Percentiles rank a stretch among this genome's conserved stretches.
Evolutionary conservation across 2,888 invertebrate species (phyloP).

Genomic region (Zhuqinia jingwanae): DNA sequence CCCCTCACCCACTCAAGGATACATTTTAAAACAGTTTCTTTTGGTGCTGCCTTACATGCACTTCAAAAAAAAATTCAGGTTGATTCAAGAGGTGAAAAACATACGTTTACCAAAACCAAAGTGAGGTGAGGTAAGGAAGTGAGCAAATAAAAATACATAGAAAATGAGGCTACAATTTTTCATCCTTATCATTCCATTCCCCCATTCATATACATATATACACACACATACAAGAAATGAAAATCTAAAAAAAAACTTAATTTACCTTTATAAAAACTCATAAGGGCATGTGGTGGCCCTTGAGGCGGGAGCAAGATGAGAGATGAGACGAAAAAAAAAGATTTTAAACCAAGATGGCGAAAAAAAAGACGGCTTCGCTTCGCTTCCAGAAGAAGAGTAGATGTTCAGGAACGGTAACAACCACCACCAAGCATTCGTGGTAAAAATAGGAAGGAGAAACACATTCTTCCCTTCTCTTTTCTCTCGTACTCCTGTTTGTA

Average conservation of each 20-base stretch:
- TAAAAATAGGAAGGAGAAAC: too few relatives aligned
- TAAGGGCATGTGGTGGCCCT: constrained; percentile 46
- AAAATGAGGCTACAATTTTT: constrained; percentile 49
- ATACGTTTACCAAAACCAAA: background rate
- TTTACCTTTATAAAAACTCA: constrained; percentile 57
- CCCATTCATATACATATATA: too few relatives aligned
- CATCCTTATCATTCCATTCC: constrained; percentile 37
- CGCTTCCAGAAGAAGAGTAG: background rate
- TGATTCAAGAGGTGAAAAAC: constrained; percentile 11
- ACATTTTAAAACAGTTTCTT: background rate
- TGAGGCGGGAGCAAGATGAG: constrained; percentile 31
- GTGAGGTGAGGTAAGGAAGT: background rate
- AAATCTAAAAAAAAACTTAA: constrained; percentile 26
- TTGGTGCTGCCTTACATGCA: background rate
- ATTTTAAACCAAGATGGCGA: constrained; percentile 17
- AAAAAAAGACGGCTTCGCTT: too few relatives aligned
- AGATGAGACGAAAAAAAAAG: constrained; percentile 8
- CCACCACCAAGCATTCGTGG: background rate
- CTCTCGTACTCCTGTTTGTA: background rate
- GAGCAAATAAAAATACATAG: constrained; percentile 34
- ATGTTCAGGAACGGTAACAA: background rate
- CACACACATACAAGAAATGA: constrained; percentile 35
- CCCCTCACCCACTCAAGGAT: constrained; percentile 40
- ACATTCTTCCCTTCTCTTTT: background rate
- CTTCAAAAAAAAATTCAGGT: background rate